Conservation (phyloP, 2,797 vertebrate genomes). For the Falco concolor region DNA sequence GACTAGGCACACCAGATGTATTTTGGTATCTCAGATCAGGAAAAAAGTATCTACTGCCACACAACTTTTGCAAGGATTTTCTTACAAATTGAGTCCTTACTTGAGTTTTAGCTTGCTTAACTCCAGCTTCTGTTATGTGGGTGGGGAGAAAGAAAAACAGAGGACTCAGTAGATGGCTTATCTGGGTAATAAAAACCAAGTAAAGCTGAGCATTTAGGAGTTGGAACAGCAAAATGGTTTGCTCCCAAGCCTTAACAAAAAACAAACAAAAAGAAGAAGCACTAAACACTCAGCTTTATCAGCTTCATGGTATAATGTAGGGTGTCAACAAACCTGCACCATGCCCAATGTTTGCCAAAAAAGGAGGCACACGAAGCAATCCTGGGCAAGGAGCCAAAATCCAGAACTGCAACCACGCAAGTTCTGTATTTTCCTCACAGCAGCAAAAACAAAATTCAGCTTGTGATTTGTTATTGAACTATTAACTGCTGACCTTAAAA, state of each 20-base stretch:
- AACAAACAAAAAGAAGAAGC: not conserved
- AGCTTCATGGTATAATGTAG: not conserved
- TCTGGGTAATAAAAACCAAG: not conserved
- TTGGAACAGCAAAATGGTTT: not conserved
- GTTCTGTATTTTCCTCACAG: conserved; percentile 2
- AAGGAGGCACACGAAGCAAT: not conserved
- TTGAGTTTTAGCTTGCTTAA: not conserved
- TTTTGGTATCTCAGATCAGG: not conserved
- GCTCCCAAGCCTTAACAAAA: not conserved
- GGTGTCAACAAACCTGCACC: not conserved
- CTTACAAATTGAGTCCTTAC: not conserved
- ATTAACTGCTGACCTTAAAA: conserved; percentile 35
- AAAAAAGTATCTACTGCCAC: not conserved
- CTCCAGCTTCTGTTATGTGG: not conserved
- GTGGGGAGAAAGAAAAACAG: not conserved
- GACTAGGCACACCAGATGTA: not conserved
- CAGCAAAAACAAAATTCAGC: conserved; percentile 22
- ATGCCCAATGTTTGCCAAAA: not conserved
- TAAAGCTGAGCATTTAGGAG: not conserved
- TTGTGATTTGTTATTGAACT: not conserved
- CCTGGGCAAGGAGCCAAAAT: not conserved
- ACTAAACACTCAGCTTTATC: not conserved
- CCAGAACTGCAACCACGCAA: conserved; percentile 5
- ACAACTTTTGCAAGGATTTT: not conserved
- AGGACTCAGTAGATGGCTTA: not conserved